Conservation (phyloP, 1,140 invertebrate species). For the Sitobion miscanthi region DNA sequence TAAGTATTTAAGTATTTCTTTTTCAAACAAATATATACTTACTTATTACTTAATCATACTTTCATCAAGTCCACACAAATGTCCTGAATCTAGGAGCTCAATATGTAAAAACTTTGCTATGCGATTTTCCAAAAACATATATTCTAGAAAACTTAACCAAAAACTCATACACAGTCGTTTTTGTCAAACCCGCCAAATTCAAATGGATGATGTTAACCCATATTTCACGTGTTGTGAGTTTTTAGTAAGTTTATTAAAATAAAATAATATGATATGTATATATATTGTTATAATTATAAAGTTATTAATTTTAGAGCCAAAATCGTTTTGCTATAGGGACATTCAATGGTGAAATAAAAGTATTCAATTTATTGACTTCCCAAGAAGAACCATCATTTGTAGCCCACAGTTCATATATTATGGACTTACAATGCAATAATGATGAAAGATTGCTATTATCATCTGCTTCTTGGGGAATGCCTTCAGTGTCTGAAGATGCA, state of each 20-base stretch:
- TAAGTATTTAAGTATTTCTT: slow-evolving; percentile 64
- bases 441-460: slow-evolving; percentile 83
- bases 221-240: slow-evolving; percentile 84
- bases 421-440: slow-evolving; percentile 76
- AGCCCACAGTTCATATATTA: slow-evolving; percentile 84
- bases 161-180: slow-evolving; percentile 88
- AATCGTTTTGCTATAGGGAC: slow-evolving; percentile 32
- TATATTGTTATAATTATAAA: neutral
- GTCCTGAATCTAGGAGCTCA: slow-evolving; percentile 81
- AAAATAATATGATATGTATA: neutral
- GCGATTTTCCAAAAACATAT: slow-evolving; percentile 68
- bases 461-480: slow-evolving; percentile 81
- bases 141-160: slow-evolving; percentile 71
- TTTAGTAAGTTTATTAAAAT: slow-evolving; percentile 67
- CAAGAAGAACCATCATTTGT: slow-evolving; percentile 75
- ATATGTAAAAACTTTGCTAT: slow-evolving; percentile 77
- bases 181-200: slow-evolving; percentile 79
- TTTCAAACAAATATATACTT: slow-evolving; percentile 32
- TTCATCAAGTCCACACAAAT: slow-evolving; percentile 82
- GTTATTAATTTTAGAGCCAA: neutral
- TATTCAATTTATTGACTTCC: slow-evolving; percentile 58
- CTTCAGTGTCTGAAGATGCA: slow-evolving; percentile 75
- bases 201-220: slow-evolving; percentile 75
- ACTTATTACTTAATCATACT: slow-evolving; percentile 51
- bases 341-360: slow-evolving; percentile 25